phyloP scores from a whole-genome alignment of 2,888 invertebrate genomes.

The Xylota segnis region DNA sequence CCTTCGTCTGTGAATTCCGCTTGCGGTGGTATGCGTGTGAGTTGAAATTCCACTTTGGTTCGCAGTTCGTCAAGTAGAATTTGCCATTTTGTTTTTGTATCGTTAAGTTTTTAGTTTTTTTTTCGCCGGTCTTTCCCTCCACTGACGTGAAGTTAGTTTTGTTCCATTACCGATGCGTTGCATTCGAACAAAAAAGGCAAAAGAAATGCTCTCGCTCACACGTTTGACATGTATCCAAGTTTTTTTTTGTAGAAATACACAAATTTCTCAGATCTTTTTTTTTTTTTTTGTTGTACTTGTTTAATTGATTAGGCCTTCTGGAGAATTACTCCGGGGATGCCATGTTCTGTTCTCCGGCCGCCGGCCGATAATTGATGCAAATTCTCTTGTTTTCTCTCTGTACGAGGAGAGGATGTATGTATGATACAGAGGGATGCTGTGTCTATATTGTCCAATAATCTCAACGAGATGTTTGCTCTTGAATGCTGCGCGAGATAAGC shows the following conservation, averaged over 20 bases:
- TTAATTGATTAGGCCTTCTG: constrained; percentile 53
- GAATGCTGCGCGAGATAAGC: constrained; percentile 29
- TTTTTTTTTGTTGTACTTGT: constrained; percentile 24
- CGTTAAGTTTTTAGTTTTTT: constrained; percentile 58
- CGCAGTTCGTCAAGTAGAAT: constrained; percentile 47
- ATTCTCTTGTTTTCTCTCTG: constrained; percentile 5
- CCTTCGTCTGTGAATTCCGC: constrained; percentile 12
- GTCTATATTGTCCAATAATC: constrained; percentile 3
- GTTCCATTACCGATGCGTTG: constrained; percentile 33
- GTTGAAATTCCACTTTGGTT: constrained; percentile 33
- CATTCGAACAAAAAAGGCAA: not conserved
- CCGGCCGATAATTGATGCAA: constrained; percentile 23
- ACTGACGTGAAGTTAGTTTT: constrained; percentile 19
- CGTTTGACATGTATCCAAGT: constrained; percentile 60
- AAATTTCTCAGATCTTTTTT: constrained; percentile 13
- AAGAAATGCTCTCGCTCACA: constrained; percentile 12
- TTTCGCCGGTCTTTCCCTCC: constrained; percentile 65
- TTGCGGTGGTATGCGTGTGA: constrained; percentile 21
- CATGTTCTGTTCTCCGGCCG: not conserved
- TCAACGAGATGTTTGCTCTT: constrained; percentile 15
- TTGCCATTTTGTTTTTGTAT: constrained; percentile 70
- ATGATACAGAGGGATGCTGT: not conserved
- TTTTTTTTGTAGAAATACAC: constrained; percentile 19
- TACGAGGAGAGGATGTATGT: no score
- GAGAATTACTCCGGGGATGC: constrained; percentile 6